Percentiles rank a stretch among this genome's conserved stretches.
These are phyloP conservation scores for Chionis minor DNA, from an alignment of 2,113 vertebrate species.

Conservation along the genomic window DNA sequence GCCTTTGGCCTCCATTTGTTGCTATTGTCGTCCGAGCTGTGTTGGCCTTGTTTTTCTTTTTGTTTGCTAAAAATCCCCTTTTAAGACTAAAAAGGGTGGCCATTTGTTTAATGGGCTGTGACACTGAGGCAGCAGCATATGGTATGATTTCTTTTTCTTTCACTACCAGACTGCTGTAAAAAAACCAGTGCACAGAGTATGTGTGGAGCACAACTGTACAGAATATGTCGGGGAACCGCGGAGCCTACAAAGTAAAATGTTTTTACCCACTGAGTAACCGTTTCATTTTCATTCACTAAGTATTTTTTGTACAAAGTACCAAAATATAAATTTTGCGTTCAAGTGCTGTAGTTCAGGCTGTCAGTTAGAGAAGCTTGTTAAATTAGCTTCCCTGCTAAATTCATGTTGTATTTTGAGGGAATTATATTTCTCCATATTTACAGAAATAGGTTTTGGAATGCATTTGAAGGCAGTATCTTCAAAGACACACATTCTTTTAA, in stretches of 20 bases:
- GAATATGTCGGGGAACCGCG: neutral
- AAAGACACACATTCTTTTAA: conserved; percentile 65
- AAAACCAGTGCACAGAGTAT: neutral
- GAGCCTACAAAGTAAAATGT: neutral
- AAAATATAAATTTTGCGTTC: neutral
- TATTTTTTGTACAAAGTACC: neutral
- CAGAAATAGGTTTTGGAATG: conserved; percentile 57
- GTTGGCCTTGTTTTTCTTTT: conserved; percentile 30
- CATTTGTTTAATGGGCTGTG: conserved; percentile 11
- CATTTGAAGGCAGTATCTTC: conserved; percentile 58
- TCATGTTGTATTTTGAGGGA: neutral
- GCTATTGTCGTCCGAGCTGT: neutral
- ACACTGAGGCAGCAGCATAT: neutral
- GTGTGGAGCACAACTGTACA: neutral
- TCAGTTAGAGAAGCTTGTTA: neutral
- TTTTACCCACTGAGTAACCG: neutral
- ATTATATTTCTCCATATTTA: conserved; percentile 20
- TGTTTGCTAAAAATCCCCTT: conserved; percentile 30
- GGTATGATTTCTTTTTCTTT: neutral
- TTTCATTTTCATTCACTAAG: neutral
- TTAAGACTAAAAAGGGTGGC: neutral
- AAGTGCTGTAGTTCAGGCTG: neutral
- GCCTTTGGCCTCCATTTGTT: conserved; percentile 29
- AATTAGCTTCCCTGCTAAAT: conserved; percentile 9
- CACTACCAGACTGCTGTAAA: neutral